Conservation (phyloP, 2,113 vertebrate species). For the Hylia prasina region DNA sequence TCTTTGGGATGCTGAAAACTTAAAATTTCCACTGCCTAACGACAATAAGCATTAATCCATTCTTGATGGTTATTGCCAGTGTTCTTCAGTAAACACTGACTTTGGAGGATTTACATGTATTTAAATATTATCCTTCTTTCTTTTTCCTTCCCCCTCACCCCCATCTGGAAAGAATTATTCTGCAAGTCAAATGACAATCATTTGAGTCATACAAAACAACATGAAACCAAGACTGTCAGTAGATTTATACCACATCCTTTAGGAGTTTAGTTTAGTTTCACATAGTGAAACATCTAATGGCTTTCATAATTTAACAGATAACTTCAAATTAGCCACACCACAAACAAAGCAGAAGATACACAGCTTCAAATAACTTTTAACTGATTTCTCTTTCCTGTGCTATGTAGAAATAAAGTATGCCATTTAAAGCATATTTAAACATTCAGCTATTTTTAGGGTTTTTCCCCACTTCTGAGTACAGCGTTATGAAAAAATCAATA, state of each 20-base stretch:
- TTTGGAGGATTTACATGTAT: background rate
- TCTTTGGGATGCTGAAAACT: background rate
- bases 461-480: background rate
- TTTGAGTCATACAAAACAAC: conserved; percentile 40
- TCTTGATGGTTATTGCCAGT: background rate
- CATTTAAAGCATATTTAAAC: background rate
- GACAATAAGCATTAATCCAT: background rate
- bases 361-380: background rate
- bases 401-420: background rate
- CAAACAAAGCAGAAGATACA: background rate
- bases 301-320: conserved; percentile 8
- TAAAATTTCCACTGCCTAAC: background rate
- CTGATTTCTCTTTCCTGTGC: background rate
- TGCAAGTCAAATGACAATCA: conserved; percentile 26
- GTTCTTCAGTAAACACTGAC: background rate
- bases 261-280: conserved; percentile 13
- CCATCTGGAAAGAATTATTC: conserved; percentile 41
- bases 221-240: conserved; percentile 12
- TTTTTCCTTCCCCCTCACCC: background rate
- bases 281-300: conserved; percentile 19
- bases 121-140: background rate
- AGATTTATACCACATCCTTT: conserved; percentile 44
- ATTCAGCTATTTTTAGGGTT: background rate
- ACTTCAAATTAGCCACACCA: background rate
- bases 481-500: background rate